These are phyloP conservation scores for Hyphantria cunea DNA, from an alignment of 1,140 invertebrate species.

Conservation along the genomic window DNA sequence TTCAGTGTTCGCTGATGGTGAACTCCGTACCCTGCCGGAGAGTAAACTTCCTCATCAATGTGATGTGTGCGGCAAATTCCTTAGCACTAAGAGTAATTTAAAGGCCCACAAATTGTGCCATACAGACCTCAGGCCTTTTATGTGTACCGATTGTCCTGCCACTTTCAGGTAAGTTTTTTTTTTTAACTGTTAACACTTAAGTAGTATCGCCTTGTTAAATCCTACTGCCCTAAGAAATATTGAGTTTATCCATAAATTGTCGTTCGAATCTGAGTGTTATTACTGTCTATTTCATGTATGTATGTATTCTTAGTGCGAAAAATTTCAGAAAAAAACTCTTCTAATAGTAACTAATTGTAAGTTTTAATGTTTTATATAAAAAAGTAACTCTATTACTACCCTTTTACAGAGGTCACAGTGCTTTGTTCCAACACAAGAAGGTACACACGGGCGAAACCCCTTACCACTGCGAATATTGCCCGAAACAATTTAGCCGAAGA, in stretches of 20 bases:
- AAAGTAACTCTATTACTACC: too few relatives aligned
- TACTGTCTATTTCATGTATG: too few relatives aligned
- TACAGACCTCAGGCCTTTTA: constrained; percentile 58
- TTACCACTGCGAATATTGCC: constrained; percentile 91
- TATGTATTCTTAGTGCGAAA: too few relatives aligned
- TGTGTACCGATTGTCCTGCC: constrained; percentile 60
- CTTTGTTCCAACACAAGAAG: constrained; percentile 72
- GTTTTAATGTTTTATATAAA: neutral
- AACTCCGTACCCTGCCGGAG: constrained; percentile 34
- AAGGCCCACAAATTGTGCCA: constrained; percentile 73
- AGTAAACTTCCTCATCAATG: constrained; percentile 69
- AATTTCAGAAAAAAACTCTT: too few relatives aligned
- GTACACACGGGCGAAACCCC: constrained; percentile 89
- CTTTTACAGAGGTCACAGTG: constrained; percentile 65
- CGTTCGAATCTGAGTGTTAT: too few relatives aligned
- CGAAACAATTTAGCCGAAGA: constrained; percentile 91
- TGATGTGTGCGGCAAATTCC: constrained; percentile 68
- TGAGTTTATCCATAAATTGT: too few relatives aligned
- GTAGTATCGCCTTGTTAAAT: too few relatives aligned
- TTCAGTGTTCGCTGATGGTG: constrained; percentile 35
- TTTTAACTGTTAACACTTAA: too few relatives aligned
- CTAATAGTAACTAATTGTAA: too few relatives aligned
- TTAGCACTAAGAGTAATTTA: constrained; percentile 69
- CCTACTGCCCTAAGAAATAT: too few relatives aligned
- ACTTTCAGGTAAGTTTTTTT: constrained; percentile 53